Percentiles rank a stretch among this genome's conserved stretches.
phyloP scores from a whole-genome alignment of 2,113 vertebrate genomes.

The Gymnogyps californianus region DNA sequence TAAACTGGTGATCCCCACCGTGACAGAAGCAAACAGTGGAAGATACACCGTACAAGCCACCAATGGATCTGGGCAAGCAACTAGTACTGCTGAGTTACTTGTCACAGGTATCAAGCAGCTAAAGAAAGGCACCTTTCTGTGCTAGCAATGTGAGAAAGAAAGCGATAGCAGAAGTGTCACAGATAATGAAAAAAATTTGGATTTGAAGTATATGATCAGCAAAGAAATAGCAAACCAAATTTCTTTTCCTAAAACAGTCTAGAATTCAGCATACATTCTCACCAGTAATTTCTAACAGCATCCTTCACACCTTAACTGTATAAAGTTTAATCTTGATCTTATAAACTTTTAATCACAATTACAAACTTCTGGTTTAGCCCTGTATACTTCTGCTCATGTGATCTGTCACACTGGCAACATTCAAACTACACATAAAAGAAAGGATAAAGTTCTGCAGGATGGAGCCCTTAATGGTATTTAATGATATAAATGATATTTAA shows the following conservation, averaged over 20 bases:
- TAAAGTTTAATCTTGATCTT: background rate
- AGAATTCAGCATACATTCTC: background rate
- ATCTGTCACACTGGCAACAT: background rate
- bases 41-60: constrained; percentile 93
- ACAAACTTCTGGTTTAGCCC: background rate
- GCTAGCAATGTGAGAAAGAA: background rate
- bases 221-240: background rate
- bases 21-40: constrained; percentile 90
- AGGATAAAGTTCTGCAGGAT: background rate
- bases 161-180: background rate
- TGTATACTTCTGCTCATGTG: background rate
- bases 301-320: background rate
- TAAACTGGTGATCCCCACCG: constrained; percentile 90
- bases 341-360: background rate
- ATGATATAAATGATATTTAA: background rate
- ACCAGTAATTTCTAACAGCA: background rate
- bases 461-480: background rate
- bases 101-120: constrained; percentile 82
- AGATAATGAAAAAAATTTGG: background rate
- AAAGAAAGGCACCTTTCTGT: background rate
- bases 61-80: constrained; percentile 96
- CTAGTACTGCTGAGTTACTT: constrained; percentile 95
- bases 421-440: background rate
- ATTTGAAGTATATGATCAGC: background rate
- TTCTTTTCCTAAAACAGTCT: background rate